A percentile compares a stretch with the other conserved stretches of the same genome.
Evolutionary conservation across 2,797 vertebrate genomes (phyloP).

Genomic region (Paramormyrops hopkinsi): DNA sequence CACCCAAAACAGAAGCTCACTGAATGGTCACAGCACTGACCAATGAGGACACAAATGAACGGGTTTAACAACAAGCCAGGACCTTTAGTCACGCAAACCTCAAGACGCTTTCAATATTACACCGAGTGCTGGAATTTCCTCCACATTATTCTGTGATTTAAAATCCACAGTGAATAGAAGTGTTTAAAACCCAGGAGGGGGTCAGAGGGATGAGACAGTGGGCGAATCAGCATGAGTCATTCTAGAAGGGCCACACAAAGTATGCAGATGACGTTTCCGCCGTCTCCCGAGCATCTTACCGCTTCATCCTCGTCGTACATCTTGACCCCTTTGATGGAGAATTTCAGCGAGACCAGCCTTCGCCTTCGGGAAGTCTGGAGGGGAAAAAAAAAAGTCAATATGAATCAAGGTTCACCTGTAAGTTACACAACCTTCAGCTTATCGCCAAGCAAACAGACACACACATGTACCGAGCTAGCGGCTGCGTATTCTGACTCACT

Average conservation of each 20-base stretch:
- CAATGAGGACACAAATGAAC: not conserved
- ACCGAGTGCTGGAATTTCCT: not conserved
- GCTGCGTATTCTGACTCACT: not conserved
- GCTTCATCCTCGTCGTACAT: slow-evolving; percentile 79
- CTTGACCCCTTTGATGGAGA: slow-evolving; percentile 86
- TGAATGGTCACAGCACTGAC: not conserved
- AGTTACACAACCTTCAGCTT: not conserved
- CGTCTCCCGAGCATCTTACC: slow-evolving; percentile 46
- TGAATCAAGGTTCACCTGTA: not conserved
- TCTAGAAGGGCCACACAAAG: not conserved
- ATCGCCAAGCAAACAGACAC: not conserved
- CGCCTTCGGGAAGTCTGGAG: slow-evolving; percentile 66
- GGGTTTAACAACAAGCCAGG: not conserved
- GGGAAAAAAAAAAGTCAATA: not conserved
- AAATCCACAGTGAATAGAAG: not conserved
- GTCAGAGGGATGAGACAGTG: not conserved
- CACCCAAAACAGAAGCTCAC: not conserved
- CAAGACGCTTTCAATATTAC: not conserved
- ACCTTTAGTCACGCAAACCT: not conserved
- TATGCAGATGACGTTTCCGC: not conserved
- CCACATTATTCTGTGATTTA: not conserved
- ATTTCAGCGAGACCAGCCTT: slow-evolving; percentile 72
- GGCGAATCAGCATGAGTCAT: not conserved
- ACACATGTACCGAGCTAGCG: not conserved
- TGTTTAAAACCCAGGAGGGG: not conserved